Percentiles rank a stretch among this genome's conserved stretches.
phyloP scores from a whole-genome alignment of 92 coral and sea anemone species.

The Parazoanthus darwini region DNA sequence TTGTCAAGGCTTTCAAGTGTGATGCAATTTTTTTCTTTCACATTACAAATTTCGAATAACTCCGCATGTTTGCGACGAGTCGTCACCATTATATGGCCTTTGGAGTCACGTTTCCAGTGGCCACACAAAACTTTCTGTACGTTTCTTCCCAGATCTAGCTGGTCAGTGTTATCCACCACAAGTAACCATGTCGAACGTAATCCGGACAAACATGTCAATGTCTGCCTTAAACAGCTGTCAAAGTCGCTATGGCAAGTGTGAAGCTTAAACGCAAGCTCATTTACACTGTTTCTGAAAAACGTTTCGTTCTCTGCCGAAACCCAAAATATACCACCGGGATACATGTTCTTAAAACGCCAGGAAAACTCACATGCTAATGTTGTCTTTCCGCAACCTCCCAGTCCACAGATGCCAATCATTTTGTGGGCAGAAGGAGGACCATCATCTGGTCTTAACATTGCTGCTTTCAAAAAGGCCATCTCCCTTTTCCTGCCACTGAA shows the following conservation, averaged over 20 bases:
- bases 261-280: constrained; percentile 14
- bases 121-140: constrained; percentile 34
- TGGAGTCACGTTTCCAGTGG: constrained; percentile 33
- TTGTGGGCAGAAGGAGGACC: neutral
- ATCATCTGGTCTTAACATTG: neutral
- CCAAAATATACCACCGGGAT: constrained; percentile 57
- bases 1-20: constrained; percentile 15
- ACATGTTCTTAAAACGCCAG: constrained; percentile 31
- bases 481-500: constrained; percentile 50
- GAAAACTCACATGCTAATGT: constrained; percentile 55
- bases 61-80: constrained; percentile 35
- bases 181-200: constrained; percentile 21
- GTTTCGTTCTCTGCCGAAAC: constrained; percentile 57
- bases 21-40: constrained; percentile 1
- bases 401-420: constrained; percentile 45
- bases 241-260: constrained; percentile 10
- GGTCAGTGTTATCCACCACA: constrained; percentile 45
- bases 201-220: neutral
- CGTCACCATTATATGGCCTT: constrained; percentile 33
- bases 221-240: constrained; percentile 14
- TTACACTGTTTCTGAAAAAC: constrained; percentile 29
- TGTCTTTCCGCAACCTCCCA: constrained; percentile 68
- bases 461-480: neutral
- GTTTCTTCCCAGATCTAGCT: constrained; percentile 9
- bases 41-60: neutral